Conservation (phyloP, 2,113 vertebrate genomes). For the Alaudala cheleensis region DNA sequence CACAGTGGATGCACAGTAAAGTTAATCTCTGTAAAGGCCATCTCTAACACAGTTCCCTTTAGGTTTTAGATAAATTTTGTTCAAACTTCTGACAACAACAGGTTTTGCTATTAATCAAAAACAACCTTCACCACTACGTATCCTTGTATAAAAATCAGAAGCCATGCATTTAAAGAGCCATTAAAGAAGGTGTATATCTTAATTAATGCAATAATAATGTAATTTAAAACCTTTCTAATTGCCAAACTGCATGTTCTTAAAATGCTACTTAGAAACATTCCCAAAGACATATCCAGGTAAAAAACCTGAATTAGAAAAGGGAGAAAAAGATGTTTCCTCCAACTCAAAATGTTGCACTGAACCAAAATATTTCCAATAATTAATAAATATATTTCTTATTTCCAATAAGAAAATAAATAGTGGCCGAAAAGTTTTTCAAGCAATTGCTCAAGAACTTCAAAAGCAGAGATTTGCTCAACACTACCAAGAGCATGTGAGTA, state of each 20-base stretch:
- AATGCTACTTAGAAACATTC: background rate
- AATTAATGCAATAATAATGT: background rate
- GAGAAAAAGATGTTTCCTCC: background rate
- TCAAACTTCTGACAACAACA: background rate
- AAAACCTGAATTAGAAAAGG: background rate
- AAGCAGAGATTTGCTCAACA: constrained; percentile 53
- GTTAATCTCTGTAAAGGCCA: background rate
- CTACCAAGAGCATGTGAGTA: constrained; percentile 61
- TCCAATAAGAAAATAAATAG: constrained; percentile 54
- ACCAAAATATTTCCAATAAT: background rate
- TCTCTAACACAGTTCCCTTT: background rate
- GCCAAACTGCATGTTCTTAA: background rate
- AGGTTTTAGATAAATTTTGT: background rate
- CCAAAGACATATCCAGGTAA: background rate
- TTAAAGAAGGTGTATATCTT: background rate
- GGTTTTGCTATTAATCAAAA: background rate
- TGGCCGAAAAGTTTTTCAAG: constrained; percentile 66
- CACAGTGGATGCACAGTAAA: background rate
- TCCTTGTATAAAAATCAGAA: background rate
- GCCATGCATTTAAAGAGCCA: background rate
- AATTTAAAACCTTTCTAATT: background rate
- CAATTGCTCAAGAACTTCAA: constrained; percentile 78
- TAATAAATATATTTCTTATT: background rate
- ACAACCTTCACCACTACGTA: background rate
- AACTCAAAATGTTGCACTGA: background rate